Evolutionary conservation across 2,888 invertebrate species (phyloP).

Genomic region (Hipparchia semele): DNA sequence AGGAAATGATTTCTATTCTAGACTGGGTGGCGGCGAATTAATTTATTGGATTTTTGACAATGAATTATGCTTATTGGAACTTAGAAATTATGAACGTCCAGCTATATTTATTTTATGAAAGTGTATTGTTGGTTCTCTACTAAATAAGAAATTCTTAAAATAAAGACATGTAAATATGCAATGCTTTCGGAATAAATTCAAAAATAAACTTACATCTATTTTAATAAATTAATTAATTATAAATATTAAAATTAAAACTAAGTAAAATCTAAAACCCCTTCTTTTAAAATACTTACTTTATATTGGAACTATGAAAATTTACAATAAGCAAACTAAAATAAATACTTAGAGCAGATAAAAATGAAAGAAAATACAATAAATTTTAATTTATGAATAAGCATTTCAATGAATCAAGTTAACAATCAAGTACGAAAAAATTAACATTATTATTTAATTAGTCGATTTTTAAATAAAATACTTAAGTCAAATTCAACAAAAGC

Average conservation of each 20-base stretch:
- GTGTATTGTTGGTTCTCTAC: background rate
- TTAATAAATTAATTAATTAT: no score
- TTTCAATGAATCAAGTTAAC: background rate
- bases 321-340: background rate
- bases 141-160: background rate
- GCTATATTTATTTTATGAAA: background rate
- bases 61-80: constrained; percentile 25
- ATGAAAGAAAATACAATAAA: background rate
- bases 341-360: background rate
- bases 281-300: no score
- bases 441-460: background rate
- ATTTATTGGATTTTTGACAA: constrained; percentile 54
- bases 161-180: background rate
- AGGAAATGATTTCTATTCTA: constrained; percentile 66
- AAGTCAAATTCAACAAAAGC: background rate
- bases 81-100: constrained; percentile 15
- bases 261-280: no score
- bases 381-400: background rate
- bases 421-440: background rate
- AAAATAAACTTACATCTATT: no score
- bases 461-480: background rate
- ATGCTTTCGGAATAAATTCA: no score
- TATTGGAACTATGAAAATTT: background rate
- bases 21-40: constrained; percentile 73
- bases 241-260: no score